Percentiles rank a stretch among this genome's conserved stretches.
These are phyloP conservation scores for Cynodonichthys magdalenae DNA, from an alignment of 2,797 vertebrate species.

Conservation along the genomic window DNA sequence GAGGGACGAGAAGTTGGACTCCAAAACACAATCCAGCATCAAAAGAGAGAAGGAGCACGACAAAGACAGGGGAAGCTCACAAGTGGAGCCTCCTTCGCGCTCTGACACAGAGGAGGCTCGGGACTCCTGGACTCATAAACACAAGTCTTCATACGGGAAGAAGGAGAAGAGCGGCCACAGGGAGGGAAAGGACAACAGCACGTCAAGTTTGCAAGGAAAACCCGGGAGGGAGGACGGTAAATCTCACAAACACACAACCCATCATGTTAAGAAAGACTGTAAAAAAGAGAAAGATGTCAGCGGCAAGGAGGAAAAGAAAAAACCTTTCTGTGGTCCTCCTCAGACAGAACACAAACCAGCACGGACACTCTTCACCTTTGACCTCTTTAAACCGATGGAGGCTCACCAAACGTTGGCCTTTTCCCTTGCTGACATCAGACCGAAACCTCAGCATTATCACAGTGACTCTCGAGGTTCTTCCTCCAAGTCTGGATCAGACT, in stretches of 20 bases:
- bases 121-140: slow-evolving; percentile 59
- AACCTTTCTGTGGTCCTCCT: slow-evolving; percentile 70
- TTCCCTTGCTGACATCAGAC: slow-evolving; percentile 79
- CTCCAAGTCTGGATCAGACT: slow-evolving; percentile 78
- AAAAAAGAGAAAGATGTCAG: slow-evolving; percentile 66
- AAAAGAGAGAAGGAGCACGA: slow-evolving; percentile 70
- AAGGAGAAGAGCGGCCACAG: slow-evolving; percentile 73
- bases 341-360: slow-evolving; percentile 73
- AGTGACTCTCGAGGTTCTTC: slow-evolving; percentile 79
- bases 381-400: slow-evolving; percentile 80
- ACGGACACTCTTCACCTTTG: slow-evolving; percentile 78
- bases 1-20: slow-evolving; percentile 78
- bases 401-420: slow-evolving; percentile 70
- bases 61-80: slow-evolving; percentile 49
- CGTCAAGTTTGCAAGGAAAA: slow-evolving; percentile 29
- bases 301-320: slow-evolving; percentile 79
- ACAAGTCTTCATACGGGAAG: slow-evolving; percentile 73
- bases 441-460: slow-evolving; percentile 76
- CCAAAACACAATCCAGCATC: slow-evolving; percentile 54
- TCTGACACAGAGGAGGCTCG: slow-evolving; percentile 70
- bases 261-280: slow-evolving; percentile 65
- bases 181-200: slow-evolving; percentile 54
- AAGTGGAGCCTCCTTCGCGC: slow-evolving; percentile 27
- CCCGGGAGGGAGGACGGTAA: slow-evolving; percentile 59
- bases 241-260: slow-evolving; percentile 42